phyloP scores from a whole-genome alignment of 37 sponge, comb jelly and placozoan genomes.

The Cliona cf. orientalis region DNA sequence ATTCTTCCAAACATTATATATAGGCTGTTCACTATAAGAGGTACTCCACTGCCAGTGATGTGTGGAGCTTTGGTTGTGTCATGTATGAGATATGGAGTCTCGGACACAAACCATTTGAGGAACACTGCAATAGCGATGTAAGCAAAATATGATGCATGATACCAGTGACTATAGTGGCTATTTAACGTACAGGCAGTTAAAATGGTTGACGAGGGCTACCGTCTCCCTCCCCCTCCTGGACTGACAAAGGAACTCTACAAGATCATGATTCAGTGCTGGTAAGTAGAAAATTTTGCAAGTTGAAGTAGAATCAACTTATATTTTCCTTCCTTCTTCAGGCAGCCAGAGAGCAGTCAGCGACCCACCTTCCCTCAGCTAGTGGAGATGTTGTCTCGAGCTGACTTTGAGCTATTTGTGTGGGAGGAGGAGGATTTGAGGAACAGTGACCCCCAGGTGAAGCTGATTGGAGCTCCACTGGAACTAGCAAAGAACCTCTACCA shows the following conservation, averaged over 20 bases:
- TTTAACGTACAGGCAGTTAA: conserved; percentile 5
- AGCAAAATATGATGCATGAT: not conserved
- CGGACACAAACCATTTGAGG: conserved; percentile 55
- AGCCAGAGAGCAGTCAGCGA: conserved; percentile 33
- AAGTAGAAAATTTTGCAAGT: not conserved
- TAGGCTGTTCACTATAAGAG: conserved; percentile 34
- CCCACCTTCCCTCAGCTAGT: conserved; percentile 33
- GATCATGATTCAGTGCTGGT: conserved; percentile 76
- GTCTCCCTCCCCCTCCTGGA: conserved; percentile 73
- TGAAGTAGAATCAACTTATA: not conserved
- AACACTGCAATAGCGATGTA: conserved; percentile 22
- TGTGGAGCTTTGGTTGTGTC: conserved; percentile 48
- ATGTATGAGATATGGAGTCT: conserved; percentile 70
- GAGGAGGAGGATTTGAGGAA: conserved; percentile 17
- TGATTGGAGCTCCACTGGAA: conserved; percentile 59
- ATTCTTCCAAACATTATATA: not conserved
- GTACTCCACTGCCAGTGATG: conserved; percentile 48
- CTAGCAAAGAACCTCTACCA: conserved; percentile 44
- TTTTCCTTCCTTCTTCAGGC: conserved; percentile 23
- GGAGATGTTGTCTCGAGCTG: conserved; percentile 27
- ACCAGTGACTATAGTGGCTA: not conserved
- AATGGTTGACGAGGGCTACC: conserved; percentile 43
- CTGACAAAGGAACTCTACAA: conserved; percentile 45
- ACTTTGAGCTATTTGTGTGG: conserved; percentile 16
- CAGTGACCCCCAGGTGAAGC: conserved; percentile 10